Conservation (phyloP, 2,888 invertebrate species). For the Sarcophaga rosellei region DNA sequence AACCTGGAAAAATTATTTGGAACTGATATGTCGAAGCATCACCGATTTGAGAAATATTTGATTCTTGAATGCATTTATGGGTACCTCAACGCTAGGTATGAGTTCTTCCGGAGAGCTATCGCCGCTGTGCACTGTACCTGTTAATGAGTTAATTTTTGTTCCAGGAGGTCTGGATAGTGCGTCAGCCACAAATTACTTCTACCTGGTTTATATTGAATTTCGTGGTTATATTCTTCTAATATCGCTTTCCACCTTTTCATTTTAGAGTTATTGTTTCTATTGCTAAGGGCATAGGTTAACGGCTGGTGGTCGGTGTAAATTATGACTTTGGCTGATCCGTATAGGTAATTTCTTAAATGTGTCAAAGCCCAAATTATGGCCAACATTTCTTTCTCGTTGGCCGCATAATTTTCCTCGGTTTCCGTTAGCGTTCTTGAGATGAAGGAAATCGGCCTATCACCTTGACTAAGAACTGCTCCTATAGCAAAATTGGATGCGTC, state of each 20-base stretch:
- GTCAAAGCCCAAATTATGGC: too few species aligned
- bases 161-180: too few species aligned
- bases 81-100: constrained; percentile 26
- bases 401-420: too few species aligned
- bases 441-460: too few species aligned
- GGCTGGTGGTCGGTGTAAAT: constrained; percentile 1
- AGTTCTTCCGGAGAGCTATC: constrained; percentile 39
- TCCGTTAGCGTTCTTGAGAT: too few species aligned
- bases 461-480: too few species aligned
- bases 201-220: not conserved
- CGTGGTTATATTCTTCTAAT: not conserved
- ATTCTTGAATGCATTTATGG: constrained; percentile 48
- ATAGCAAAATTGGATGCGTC: too few species aligned
- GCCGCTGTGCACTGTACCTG: constrained; percentile 26
- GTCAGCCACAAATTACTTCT: not conserved
- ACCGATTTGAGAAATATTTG: not conserved
- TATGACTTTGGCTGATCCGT: not conserved
- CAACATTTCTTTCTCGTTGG: too few species aligned
- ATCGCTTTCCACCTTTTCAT: constrained; percentile 13
- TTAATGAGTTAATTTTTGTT: not conserved
- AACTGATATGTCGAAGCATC: constrained; percentile 22
- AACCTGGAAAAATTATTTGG: too few species aligned
- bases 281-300: not conserved
- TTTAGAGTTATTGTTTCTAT: constrained; percentile 42
- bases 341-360: too few species aligned